Evolutionary conservation across 1,140 invertebrate genomes (phyloP).

Genomic region (Drosophila asahinai): DNA sequence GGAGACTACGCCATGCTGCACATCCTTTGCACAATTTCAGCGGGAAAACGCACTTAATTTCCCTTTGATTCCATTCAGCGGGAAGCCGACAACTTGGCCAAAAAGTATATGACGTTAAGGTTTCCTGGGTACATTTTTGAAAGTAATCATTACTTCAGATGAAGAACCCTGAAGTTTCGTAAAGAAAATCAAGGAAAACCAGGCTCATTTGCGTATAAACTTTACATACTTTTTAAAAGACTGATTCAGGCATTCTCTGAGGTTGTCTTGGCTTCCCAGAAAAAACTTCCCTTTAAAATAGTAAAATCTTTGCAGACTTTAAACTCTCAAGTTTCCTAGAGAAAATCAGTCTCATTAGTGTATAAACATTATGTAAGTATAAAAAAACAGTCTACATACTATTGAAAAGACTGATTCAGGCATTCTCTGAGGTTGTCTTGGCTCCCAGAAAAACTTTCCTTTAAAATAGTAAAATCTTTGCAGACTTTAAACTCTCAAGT

Average conservation of each 20-base stretch:
- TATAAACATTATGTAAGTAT: too few species aligned
- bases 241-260: too few species aligned
- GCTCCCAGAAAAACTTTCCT: neutral
- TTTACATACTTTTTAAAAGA: too few species aligned
- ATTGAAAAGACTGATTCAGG: too few species aligned
- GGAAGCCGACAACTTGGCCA: conserved; percentile 3
- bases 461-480: neutral
- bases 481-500: too few species aligned
- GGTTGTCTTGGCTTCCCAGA: too few species aligned
- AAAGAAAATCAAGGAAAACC: too few species aligned
- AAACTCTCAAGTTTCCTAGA: too few species aligned
- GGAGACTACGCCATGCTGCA: conserved; percentile 33
- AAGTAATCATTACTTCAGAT: neutral
- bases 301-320: neutral
- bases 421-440: too few species aligned
- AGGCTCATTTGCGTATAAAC: neutral
- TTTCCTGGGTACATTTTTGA: neutral
- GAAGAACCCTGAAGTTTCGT: too few species aligned
- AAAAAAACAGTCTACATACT: too few species aligned
- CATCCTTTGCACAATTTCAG: conserved; percentile 34
- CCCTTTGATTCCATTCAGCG: conserved; percentile 31
- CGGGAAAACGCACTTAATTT: conserved; percentile 37
- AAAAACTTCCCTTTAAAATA: neutral
- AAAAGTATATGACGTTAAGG: conserved; percentile 1
- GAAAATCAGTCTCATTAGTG: neutral